Evolutionary conservation across 2,888 invertebrate species (phyloP).

Genomic region (Incurvaria masculella): DNA sequence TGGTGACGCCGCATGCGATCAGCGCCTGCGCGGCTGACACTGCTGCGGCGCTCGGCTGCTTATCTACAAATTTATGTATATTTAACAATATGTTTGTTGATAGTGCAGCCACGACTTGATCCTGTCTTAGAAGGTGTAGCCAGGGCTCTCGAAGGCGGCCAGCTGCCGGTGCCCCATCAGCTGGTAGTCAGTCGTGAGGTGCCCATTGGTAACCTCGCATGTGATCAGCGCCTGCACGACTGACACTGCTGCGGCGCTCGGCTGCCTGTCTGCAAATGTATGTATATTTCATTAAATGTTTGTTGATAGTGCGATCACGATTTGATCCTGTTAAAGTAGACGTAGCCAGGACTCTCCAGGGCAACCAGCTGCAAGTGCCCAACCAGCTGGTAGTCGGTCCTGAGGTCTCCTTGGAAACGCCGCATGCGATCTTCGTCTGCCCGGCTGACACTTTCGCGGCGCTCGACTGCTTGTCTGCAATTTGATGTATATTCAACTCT

Average conservation of each 20-base stretch:
- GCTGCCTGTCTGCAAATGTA: too few relatives aligned
- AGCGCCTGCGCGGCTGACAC: conserved; percentile 53
- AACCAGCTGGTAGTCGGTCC: conserved; percentile 54
- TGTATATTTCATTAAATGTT: too few relatives aligned
- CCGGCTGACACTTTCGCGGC: conserved; percentile 51
- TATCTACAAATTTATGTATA: conserved; percentile 38
- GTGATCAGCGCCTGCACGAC: too few relatives aligned
- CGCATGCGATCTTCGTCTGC: conserved; percentile 56
- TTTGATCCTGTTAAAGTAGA: conserved; percentile 46
- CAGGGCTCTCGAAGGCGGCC: conserved; percentile 49
- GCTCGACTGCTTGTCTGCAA: conserved; percentile 57
- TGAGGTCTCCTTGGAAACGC: conserved; percentile 56
- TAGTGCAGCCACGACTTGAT: too few relatives aligned
- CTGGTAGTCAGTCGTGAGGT: conserved; percentile 39
- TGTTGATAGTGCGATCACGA: conserved; percentile 43
- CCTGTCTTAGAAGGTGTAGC: too few relatives aligned
- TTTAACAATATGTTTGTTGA: too few relatives aligned
- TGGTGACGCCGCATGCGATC: conserved; percentile 58
- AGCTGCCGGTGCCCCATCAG: conserved; percentile 58
- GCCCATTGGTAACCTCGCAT: too few relatives aligned
- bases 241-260: too few relatives aligned
- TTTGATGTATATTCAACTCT: too few relatives aligned
- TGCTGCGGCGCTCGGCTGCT: conserved; percentile 54
- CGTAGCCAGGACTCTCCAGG: conserved; percentile 42
- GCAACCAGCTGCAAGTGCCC: conserved; percentile 55